phyloP scores from a whole-genome alignment of 2,113 vertebrate genomes.

The Labrus mixtus region DNA sequence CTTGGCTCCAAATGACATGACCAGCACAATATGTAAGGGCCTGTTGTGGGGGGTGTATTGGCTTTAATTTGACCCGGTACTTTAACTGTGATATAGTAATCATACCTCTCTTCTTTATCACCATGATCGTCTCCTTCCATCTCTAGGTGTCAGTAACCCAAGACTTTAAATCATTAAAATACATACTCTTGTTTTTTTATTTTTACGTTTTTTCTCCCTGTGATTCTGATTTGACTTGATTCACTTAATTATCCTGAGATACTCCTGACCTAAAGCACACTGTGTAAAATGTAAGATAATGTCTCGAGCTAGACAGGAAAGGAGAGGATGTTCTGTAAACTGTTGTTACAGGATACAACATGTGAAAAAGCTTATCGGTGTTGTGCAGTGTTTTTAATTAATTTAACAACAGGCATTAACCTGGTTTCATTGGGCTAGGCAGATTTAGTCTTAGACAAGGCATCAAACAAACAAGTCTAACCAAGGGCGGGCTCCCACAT shows the following conservation, averaged over 20 bases:
- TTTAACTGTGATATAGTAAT: too few relatives aligned
- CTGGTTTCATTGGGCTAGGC: not conserved
- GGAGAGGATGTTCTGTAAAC: not conserved
- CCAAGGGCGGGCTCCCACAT: not conserved
- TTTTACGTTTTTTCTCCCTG: not conserved
- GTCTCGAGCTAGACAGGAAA: not conserved
- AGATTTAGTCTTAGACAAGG: not conserved
- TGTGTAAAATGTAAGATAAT: not conserved
- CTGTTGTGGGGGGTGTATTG: too few relatives aligned
- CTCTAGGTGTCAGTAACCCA: too few relatives aligned
- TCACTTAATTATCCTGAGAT: not conserved
- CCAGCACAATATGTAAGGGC: too few relatives aligned
- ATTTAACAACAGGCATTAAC: not conserved
- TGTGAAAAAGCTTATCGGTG: not conserved
- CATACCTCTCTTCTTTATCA: too few relatives aligned
- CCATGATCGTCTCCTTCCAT: too few relatives aligned
- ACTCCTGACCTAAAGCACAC: not conserved
- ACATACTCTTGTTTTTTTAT: too few relatives aligned
- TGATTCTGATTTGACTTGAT: constrained; percentile 7
- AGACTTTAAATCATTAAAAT: too few relatives aligned
- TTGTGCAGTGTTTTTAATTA: constrained; percentile 19
- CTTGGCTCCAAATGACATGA: too few relatives aligned
- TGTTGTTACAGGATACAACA: not conserved
- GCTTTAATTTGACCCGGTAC: too few relatives aligned
- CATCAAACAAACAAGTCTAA: constrained; percentile 21